Percentiles rank a stretch among this genome's conserved stretches.
phyloP scores from a whole-genome alignment of 1,140 invertebrate genomes.

The Neodiprion pinetum region DNA sequence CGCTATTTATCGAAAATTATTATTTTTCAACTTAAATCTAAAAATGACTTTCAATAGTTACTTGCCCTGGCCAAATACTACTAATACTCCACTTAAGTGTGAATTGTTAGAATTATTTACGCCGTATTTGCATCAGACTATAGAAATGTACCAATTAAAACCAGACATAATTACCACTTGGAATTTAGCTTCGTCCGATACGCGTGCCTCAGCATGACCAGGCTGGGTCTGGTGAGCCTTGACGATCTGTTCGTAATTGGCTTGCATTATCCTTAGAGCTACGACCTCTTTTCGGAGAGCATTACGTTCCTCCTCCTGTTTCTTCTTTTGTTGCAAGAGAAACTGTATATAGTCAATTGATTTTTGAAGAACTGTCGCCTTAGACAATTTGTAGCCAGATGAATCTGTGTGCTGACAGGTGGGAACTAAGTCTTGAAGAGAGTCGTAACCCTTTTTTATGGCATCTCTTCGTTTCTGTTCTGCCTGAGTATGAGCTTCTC shows the following conservation, averaged over 20 bases:
- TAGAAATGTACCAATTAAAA: background rate
- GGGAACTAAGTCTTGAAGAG: constrained; percentile 89
- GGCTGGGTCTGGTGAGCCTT: constrained; percentile 95
- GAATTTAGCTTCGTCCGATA: constrained; percentile 96
- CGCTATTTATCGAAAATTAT: too few relatives aligned
- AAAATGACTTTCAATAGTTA: too few relatives aligned
- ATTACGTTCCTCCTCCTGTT: constrained; percentile 92
- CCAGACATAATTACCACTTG: constrained; percentile 78
- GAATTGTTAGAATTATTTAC: too few relatives aligned
- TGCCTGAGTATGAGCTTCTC: constrained; percentile 96
- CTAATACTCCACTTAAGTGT: too few relatives aligned
- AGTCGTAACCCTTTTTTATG: constrained; percentile 95
- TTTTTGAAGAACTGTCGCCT: constrained; percentile 93
- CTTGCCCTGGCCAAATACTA: too few relatives aligned
- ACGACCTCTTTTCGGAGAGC: constrained; percentile 94
- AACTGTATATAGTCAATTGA: constrained; percentile 93
- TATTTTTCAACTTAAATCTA: too few relatives aligned
- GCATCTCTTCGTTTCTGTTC: constrained; percentile 97
- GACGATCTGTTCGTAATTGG: constrained; percentile 95
- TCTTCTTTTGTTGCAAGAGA: constrained; percentile 88
- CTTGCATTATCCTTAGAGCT: constrained; percentile 90
- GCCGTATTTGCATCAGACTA: too few relatives aligned
- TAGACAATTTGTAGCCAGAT: constrained; percentile 92
- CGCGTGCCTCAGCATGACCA: constrained; percentile 81
- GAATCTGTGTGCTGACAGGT: constrained; percentile 87